A percentile compares a stretch with the other conserved stretches of the same genome.
These are phyloP conservation scores for Spodoptera exigua DNA, from an alignment of 2,888 invertebrate genomes.

Conservation along the genomic window DNA sequence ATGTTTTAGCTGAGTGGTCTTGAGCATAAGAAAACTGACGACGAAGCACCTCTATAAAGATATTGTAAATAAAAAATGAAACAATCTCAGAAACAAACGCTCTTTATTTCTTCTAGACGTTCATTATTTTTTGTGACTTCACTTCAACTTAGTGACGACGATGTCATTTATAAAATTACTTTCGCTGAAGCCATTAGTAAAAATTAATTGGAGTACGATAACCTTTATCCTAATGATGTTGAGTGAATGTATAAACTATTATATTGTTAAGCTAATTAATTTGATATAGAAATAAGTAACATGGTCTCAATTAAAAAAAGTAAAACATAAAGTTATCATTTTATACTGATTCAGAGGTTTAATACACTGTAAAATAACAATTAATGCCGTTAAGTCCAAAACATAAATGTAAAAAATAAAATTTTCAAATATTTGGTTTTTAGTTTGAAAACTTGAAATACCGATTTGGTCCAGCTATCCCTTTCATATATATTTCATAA, in stretches of 20 bases:
- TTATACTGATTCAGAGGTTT: too few relatives aligned
- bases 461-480: too few relatives aligned
- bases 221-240: not conserved
- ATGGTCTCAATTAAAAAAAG: too few relatives aligned
- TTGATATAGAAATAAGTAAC: too few relatives aligned
- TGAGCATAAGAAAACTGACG: slow-evolving; percentile 21
- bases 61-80: slow-evolving; percentile 42
- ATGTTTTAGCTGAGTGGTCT: slow-evolving; percentile 20
- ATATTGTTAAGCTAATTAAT: too few relatives aligned
- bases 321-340: too few relatives aligned
- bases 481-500: too few relatives aligned
- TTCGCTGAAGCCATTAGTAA: slow-evolving; percentile 26
- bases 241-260: not conserved
- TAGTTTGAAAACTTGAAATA: too few relatives aligned
- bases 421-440: too few relatives aligned
- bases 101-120: slow-evolving; percentile 37
- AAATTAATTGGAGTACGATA: slow-evolving; percentile 24
- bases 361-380: too few relatives aligned
- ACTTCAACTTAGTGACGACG: slow-evolving; percentile 5
- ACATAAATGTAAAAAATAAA: too few relatives aligned
- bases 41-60: slow-evolving; percentile 40
- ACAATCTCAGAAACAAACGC: slow-evolving; percentile 31
- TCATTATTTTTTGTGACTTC: slow-evolving; percentile 36
- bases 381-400: too few relatives aligned
- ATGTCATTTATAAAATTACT: slow-evolving; percentile 27